Conservation (phyloP, 2,888 invertebrate genomes). For the Apodemia hepburni region DNA sequence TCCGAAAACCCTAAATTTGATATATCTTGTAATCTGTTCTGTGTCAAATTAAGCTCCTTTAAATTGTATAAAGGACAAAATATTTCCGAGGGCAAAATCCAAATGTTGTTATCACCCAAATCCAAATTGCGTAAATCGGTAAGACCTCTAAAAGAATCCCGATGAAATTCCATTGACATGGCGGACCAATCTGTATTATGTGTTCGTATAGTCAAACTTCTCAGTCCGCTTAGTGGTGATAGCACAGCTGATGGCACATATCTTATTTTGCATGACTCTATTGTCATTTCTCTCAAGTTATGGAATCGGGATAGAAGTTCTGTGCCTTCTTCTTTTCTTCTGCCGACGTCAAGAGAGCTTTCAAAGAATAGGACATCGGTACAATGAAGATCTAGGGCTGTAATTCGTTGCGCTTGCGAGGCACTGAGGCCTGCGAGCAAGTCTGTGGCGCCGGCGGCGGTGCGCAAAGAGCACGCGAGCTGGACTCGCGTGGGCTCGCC, state of each 20-base stretch:
- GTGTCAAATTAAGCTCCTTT: conserved; percentile 85
- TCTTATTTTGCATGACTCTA: conserved; percentile 89
- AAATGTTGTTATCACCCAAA: conserved; percentile 88
- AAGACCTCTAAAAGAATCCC: conserved; percentile 85
- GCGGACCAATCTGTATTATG: conserved; percentile 91
- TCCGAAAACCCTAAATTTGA: conserved; percentile 87
- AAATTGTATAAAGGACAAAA: conserved; percentile 87
- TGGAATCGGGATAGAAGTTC: conserved; percentile 82
- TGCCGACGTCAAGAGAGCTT: conserved; percentile 82
- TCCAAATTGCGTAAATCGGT: conserved; percentile 84
- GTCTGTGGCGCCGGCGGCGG: conserved; percentile 83
- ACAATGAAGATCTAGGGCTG: conserved; percentile 84
- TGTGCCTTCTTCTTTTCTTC: conserved; percentile 72
- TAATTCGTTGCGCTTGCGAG: conserved; percentile 85
- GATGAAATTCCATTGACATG: conserved; percentile 87
- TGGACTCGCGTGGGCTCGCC: conserved; percentile 79
- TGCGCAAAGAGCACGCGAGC: conserved; percentile 83
- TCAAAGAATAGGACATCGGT: conserved; percentile 87
- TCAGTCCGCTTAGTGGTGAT: conserved; percentile 83
- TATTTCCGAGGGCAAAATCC: conserved; percentile 86
- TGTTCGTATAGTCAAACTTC: conserved; percentile 84
- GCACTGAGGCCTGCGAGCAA: conserved; percentile 82
- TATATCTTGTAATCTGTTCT: conserved; percentile 89
- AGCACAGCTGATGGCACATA: conserved; percentile 86
- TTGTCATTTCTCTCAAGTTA: conserved; percentile 83